A percentile compares a stretch with the other conserved stretches of the same genome.
phyloP scores from a whole-genome alignment of 2,113 vertebrate species.

The Xyrauchen texanus region DNA sequence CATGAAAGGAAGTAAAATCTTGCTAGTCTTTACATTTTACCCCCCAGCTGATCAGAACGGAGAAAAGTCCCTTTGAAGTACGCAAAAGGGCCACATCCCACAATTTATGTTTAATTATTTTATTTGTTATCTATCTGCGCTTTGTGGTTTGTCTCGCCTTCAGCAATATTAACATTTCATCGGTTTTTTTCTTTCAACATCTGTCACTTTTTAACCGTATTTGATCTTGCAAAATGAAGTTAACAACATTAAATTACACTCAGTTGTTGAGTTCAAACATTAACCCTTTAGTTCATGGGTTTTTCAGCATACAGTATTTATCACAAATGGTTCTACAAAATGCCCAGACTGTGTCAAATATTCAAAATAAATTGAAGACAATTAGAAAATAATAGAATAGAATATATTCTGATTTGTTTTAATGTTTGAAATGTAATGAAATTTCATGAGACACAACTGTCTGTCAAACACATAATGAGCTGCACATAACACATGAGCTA shows the following conservation, averaged over 20 bases:
- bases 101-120: constrained; percentile 36
- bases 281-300: too few species aligned
- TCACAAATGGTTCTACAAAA: too few species aligned
- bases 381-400: too few species aligned
- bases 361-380: too few species aligned
- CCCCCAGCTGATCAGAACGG: constrained; percentile 20
- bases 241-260: not conserved
- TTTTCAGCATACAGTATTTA: too few species aligned
- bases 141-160: not conserved
- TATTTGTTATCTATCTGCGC: constrained; percentile 31
- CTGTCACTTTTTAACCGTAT: not conserved
- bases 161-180: constrained; percentile 11
- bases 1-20: constrained; percentile 21
- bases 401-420: too few species aligned
- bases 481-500: too few species aligned
- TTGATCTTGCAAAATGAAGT: constrained; percentile 32
- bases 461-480: too few species aligned
- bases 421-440: too few species aligned
- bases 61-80: constrained; percentile 40
- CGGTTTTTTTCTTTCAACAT: not conserved
- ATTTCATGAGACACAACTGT: too few species aligned
- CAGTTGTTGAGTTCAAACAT: too few species aligned
- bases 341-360: too few species aligned
- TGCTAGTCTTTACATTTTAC: constrained; percentile 3
- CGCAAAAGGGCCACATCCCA: constrained; percentile 20